Evolutionary conservation across 2,113 vertebrate species (phyloP).

Genomic region (Corynorhinus townsendii): DNA sequence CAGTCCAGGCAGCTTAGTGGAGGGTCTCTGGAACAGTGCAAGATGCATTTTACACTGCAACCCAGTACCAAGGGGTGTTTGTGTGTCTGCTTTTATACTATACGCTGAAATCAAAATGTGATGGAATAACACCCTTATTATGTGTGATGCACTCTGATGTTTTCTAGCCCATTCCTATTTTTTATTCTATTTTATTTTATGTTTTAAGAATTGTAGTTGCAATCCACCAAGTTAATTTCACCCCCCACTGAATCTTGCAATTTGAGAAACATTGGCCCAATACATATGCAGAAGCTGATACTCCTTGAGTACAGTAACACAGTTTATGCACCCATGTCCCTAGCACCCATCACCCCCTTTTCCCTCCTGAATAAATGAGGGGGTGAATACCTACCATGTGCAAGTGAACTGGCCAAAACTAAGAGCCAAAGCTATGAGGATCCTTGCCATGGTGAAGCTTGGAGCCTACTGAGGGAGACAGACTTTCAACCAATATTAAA

Average conservation of each 20-base stretch:
- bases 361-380: background rate
- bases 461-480: background rate
- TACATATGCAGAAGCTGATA: background rate
- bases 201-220: background rate
- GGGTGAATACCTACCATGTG: background rate
- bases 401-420: background rate
- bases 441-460: background rate
- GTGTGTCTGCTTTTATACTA: background rate
- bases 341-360: background rate
- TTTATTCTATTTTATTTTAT: background rate
- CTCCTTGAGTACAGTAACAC: background rate
- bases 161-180: background rate
- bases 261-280: background rate
- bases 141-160: background rate
- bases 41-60: background rate
- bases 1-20: background rate
- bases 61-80: background rate
- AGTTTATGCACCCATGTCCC: background rate
- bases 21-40: background rate
- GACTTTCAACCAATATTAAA: background rate
- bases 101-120: background rate
- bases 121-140: background rate
- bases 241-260: background rate
- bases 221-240: background rate
- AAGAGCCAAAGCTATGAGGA: background rate